Percentiles rank a stretch among this genome's conserved stretches.
phyloP scores from a whole-genome alignment of 2,113 vertebrate genomes.

The Oxygymnocypris stewartii region DNA sequence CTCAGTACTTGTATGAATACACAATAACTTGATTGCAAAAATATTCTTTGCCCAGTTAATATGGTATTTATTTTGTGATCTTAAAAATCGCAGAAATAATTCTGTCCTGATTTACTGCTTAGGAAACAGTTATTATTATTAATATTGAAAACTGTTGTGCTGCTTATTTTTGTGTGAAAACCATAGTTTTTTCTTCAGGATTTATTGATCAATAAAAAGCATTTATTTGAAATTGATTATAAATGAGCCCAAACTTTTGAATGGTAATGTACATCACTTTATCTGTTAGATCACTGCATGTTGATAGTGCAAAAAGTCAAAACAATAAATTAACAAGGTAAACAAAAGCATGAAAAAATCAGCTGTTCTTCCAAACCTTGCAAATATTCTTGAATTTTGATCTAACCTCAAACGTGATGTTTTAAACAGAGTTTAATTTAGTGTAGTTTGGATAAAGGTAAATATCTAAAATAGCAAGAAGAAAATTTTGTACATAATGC shows the following conservation, averaged over 20 bases:
- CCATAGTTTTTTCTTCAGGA: background rate
- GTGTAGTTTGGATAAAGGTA: background rate
- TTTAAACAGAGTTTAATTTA: background rate
- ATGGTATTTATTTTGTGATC: background rate
- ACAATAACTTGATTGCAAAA: background rate
- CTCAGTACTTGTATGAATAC: background rate
- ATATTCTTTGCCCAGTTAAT: background rate
- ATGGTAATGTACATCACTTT: background rate
- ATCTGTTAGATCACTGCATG: background rate
- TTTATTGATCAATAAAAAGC: background rate
- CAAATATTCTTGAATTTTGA: background rate
- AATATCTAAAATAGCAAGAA: background rate
- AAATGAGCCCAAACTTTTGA: background rate
- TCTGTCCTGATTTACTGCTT: background rate
- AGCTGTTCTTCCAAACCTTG: background rate
- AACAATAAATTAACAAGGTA: background rate
- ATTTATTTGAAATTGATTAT: background rate
- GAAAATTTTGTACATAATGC: background rate
- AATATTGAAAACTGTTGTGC: background rate
- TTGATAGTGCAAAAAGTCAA: background rate
- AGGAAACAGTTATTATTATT: background rate
- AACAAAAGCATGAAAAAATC: background rate
- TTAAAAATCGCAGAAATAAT: background rate
- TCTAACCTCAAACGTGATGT: background rate
- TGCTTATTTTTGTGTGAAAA: background rate